A percentile compares a stretch with the other conserved stretches of the same genome.
These are phyloP conservation scores for Scaptomyza graminum DNA, from an alignment of 1,140 invertebrate species.

Conservation along the genomic window DNA sequence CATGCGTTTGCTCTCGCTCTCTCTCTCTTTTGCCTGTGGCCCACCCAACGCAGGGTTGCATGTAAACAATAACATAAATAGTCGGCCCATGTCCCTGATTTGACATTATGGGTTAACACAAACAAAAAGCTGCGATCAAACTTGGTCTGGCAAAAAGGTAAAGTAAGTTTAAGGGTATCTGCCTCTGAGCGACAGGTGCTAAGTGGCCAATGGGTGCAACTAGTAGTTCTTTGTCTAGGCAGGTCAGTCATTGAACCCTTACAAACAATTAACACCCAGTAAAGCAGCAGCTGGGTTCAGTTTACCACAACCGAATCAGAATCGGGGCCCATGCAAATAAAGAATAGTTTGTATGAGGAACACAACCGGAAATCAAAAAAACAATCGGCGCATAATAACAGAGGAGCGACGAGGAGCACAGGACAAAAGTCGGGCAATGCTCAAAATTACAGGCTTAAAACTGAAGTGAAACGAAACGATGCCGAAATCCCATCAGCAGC, in stretches of 20 bases:
- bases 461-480: constrained; percentile 3
- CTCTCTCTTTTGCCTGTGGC: constrained; percentile 7
- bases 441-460: constrained; percentile 32
- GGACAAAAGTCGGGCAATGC: constrained; percentile 7
- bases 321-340: constrained; percentile 6
- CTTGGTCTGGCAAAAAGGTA: constrained; percentile 28
- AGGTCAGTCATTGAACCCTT: constrained; percentile 58
- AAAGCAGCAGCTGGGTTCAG: background rate
- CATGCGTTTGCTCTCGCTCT: constrained; percentile 8
- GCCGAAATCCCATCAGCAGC: constrained; percentile 29
- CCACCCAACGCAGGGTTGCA: constrained; percentile 36
- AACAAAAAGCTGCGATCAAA: constrained; percentile 16
- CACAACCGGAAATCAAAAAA: constrained; percentile 35
- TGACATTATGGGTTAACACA: background rate
- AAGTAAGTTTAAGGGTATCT: background rate
- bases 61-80: constrained; percentile 16
- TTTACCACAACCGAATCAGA: background rate
- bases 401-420: constrained; percentile 8
- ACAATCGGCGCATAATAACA: constrained; percentile 44
- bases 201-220: constrained; percentile 50
- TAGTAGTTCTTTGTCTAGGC: constrained; percentile 59
- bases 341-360: background rate
- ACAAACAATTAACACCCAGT: constrained; percentile 42
- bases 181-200: constrained; percentile 56
- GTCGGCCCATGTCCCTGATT: constrained; percentile 41